Base-by-base conservation (phyloP, 1,140 invertebrate species). In the Drosophila navojoa region DNA sequence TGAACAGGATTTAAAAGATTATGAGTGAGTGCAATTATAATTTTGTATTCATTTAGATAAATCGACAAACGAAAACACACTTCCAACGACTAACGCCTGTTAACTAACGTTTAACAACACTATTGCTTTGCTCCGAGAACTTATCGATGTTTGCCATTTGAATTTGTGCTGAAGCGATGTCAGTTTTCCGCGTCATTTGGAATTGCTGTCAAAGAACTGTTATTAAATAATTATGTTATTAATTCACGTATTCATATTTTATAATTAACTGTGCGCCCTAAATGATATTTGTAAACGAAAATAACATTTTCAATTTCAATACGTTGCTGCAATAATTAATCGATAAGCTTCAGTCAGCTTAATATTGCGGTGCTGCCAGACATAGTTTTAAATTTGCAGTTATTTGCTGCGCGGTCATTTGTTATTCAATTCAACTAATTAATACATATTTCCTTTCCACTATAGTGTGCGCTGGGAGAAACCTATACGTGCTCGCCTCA, bases 1-100 rank as follows among this genome's bases (percentile, higher is more conserved):
- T 4, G 93, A 93, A 63, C 93, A 96, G 76, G 97, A 98, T 92
- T 93, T 98, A 77, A 91, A 92, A 60, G 93, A 94, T 61, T 96
- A 95, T 82, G 57, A 91, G 91, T 91, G 60, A 74, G 79, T 69
- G 5, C 22, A 13, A 40, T 29, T 15, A n/a, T n/a, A 42, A 42
- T n/a, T 42, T 22, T 22, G 19, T 22, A 22, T 1, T 22, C 19
- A 22, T 22, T 22, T 22, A 22, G 19, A 22, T 1, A 22, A 22
- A 3, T 22, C 19, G 19, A 22, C 19, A 22, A 22, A 22, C 19
- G 19, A 22, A 22, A 22, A 22, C 19, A 19, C 1, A 1, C 19
- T 19, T 19, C 2, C 19, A 19, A 19, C 19, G 19, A 22, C 19
- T 22, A 13, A 13, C 10, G 11, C 2, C 40, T 13, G 40, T 42